These are phyloP conservation scores for Labeo rohita DNA, from an alignment of 2,113 vertebrate species.

Conservation along the genomic window DNA sequence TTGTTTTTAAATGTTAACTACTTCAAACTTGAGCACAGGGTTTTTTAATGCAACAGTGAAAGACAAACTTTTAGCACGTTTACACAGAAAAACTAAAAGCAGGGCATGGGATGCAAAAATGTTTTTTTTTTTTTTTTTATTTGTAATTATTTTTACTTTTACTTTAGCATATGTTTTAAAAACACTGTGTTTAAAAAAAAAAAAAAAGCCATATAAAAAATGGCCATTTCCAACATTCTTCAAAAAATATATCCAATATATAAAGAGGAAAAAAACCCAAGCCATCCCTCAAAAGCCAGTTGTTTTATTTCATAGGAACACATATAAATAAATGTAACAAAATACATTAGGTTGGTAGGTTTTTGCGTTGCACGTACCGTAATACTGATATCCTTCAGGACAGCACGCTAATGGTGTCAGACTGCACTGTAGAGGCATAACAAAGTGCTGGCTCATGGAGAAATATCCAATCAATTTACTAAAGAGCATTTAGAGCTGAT, in stretches of 20 bases:
- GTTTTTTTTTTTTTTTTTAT: too few species aligned
- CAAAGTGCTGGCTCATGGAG: background rate
- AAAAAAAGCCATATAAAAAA: too few species aligned
- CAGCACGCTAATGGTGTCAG: slow-evolving; percentile 13
- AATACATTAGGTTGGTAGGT: slow-evolving; percentile 34
- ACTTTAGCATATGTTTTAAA: too few species aligned
- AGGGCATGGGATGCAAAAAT: too few species aligned
- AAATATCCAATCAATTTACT: slow-evolving; percentile 42
- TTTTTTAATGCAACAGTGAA: too few species aligned
- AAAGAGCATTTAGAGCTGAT: slow-evolving; percentile 23
- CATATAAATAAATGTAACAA: slow-evolving; percentile 55
- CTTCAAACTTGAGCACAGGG: too few species aligned
- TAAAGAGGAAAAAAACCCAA: background rate
- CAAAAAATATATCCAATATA: background rate
- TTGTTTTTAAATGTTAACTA: too few species aligned
- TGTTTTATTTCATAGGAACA: slow-evolving; percentile 57
- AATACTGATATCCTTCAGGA: slow-evolving; percentile 47
- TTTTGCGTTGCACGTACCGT: slow-evolving; percentile 8
- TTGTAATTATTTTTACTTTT: too few species aligned
- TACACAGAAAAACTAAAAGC: too few species aligned
- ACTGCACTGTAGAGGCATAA: background rate
- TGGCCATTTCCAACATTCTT: too few species aligned
- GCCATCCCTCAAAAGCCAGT: slow-evolving; percentile 21
- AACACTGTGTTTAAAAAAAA: too few species aligned
- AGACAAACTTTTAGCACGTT: too few species aligned